Base-by-base conservation (phyloP, 2,888 invertebrate genomes). In the Erebia aethiops region DNA sequence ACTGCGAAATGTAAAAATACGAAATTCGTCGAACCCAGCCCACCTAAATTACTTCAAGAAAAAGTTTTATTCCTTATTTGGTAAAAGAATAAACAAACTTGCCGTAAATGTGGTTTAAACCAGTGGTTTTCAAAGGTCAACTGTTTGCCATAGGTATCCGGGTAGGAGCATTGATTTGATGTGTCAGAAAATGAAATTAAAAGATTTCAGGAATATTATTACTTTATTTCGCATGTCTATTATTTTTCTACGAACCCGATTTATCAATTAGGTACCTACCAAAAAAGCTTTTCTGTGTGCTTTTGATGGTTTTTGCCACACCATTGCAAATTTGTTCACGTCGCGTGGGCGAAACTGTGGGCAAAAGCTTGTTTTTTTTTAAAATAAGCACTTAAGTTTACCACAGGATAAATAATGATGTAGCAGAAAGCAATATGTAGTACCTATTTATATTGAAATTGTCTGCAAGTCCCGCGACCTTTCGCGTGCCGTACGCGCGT, bases 1-100 rank as follows among this genome's bases (percentile, higher is more conserved):
- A 74, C 75, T 71, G 64, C 71, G 72, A 75, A 76, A 72, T 70
- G 67, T 71, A 71, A 73, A 76, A 75, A 72, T 72, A 74, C 67
- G 67, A 71, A 72, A 70, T 73, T 67, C 70, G 66, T 69, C 67
- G 71, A 66, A 71, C 58, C 14, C 71, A 2, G 52, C 64, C 64
- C 54, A 54, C 64, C 52, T 54, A 16, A 64, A 64, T 52, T 54
- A 54, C 52, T 64, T 54, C n/a, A 54, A 52, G 64, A 54, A 64
- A 52, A 52, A 64, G 10, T 9, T 16, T 64, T 52, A 14, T 49
- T 62, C 62, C 62, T 18, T 62, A 62, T 49, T 46, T 62, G 62
- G 62, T 46, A 46, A 49, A 49, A 62, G 62, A 49, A 62, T 62
- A 62, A 61, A 61, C 61, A 61, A 61, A 61, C 18, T 46, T 61